These are phyloP conservation scores for Neodiprion fabricii DNA, from an alignment of 1,140 invertebrate genomes.

Conservation along the genomic window DNA sequence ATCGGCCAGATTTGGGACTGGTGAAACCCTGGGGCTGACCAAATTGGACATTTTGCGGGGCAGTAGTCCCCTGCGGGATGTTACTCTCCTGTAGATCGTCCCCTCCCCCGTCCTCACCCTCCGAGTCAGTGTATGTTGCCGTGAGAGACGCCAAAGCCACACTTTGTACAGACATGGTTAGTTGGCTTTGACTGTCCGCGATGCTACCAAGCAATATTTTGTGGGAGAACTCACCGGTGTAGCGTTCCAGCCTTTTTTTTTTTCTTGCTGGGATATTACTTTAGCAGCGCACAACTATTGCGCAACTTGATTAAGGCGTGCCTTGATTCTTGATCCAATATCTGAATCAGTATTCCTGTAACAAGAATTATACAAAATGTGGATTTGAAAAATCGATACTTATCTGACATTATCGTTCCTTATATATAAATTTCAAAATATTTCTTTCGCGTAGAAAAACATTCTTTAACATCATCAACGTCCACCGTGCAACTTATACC, in stretches of 20 bases:
- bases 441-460: no score
- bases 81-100: slow-evolving; percentile 62
- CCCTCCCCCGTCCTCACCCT: slow-evolving; percentile 78
- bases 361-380: background rate
- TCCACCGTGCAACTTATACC: no score
- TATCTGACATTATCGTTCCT: background rate
- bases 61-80: slow-evolving; percentile 44
- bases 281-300: background rate
- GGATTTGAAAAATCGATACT: background rate
- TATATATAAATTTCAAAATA: no score
- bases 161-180: slow-evolving; percentile 63
- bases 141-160: slow-evolving; percentile 78
- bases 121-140: slow-evolving; percentile 84
- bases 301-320: slow-evolving; percentile 8
- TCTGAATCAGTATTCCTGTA: background rate
- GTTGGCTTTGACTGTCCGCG: slow-evolving; percentile 57
- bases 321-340: background rate
- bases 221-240: slow-evolving; percentile 59
- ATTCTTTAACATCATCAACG: no score
- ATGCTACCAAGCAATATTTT: slow-evolving; percentile 59
- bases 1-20: slow-evolving; percentile 50
- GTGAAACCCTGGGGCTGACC: slow-evolving; percentile 45
- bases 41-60: slow-evolving; percentile 48
- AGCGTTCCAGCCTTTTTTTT: slow-evolving; percentile 34
- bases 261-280: slow-evolving; percentile 13